phyloP scores from a whole-genome alignment of 2,797 vertebrate species.

The Megaceryle alcyon region DNA sequence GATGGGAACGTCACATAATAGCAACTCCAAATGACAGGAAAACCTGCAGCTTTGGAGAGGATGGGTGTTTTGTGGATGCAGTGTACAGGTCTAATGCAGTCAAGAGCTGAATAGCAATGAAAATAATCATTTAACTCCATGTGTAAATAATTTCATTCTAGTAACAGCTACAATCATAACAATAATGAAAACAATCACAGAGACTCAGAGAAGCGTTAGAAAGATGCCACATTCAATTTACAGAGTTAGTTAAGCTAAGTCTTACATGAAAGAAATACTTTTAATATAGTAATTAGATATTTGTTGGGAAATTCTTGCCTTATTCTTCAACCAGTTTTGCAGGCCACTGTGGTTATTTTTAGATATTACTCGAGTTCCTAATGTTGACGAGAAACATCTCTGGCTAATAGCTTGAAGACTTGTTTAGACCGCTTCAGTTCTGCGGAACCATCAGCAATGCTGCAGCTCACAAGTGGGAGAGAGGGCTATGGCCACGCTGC shows the following conservation, averaged over 20 bases:
- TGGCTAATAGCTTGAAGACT: not conserved
- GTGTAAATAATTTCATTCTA: slow-evolving; percentile 72
- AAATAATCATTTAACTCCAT: slow-evolving; percentile 61
- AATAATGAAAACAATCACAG: slow-evolving; percentile 72
- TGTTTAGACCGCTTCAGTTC: not conserved
- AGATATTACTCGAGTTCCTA: not conserved
- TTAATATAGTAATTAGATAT: slow-evolving; percentile 69
- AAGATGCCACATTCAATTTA: slow-evolving; percentile 73
- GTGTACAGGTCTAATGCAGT: not conserved
- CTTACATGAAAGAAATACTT: slow-evolving; percentile 64
- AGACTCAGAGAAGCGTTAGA: slow-evolving; percentile 55
- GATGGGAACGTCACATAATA: not conserved
- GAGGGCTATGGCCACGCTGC: not conserved
- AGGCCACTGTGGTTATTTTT: not conserved
- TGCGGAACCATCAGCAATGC: not conserved
- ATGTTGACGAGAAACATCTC: not conserved
- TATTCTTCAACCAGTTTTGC: not conserved
- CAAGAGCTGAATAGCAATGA: slow-evolving; percentile 59
- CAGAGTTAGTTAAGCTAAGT: slow-evolving; percentile 70
- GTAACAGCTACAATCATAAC: slow-evolving; percentile 64
- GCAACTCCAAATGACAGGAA: not conserved
- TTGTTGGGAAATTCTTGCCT: slow-evolving; percentile 51
- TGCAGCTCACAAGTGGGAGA: not conserved
- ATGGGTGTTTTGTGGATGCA: not conserved
- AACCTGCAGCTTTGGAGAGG: not conserved